Evolutionary conservation across 1,140 invertebrate species (phyloP).

Genomic region (Brachionus plicatilis): DNA sequence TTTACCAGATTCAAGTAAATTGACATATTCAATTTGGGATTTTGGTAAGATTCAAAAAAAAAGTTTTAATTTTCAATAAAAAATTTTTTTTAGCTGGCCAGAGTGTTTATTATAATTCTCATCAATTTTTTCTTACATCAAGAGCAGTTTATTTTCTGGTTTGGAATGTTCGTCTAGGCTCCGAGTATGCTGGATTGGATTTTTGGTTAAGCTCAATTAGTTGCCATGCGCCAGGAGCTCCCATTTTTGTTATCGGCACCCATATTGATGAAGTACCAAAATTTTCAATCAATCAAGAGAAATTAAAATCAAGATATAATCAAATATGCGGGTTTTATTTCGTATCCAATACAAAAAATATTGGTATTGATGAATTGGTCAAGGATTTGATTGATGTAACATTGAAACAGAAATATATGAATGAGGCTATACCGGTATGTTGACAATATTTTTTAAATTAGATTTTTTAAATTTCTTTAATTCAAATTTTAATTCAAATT

Average conservation of each 20-base stretch:
- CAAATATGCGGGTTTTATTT: conserved; percentile 50
- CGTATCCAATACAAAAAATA: conserved; percentile 49
- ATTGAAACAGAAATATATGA: conserved; percentile 41
- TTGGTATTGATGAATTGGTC: conserved; percentile 44
- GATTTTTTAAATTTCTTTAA: no score
- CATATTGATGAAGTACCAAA: conserved; percentile 52
- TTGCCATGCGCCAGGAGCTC: conserved; percentile 53
- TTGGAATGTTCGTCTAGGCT: conserved; percentile 53
- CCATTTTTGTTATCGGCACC: conserved; percentile 52
- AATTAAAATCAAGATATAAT: conserved; percentile 47
- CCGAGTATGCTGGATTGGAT: conserved; percentile 53
- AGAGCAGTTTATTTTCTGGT: conserved; percentile 52
- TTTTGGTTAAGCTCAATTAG: conserved; percentile 55
- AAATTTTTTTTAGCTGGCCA: conserved; percentile 49
- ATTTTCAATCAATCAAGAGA: conserved; percentile 45
- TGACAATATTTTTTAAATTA: background rate
- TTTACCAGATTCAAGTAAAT: background rate
- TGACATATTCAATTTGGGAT: conserved; percentile 49
- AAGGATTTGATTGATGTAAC: background rate
- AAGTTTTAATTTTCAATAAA: background rate
- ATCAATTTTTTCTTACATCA: conserved; percentile 55
- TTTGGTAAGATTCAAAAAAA: conserved; percentile 41
- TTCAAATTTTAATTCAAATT: background rate
- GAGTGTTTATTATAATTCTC: conserved; percentile 55
- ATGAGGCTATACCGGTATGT: conserved; percentile 48